Conservation (phyloP, 2,113 vertebrate genomes). For the Tyrannus savana region DNA sequence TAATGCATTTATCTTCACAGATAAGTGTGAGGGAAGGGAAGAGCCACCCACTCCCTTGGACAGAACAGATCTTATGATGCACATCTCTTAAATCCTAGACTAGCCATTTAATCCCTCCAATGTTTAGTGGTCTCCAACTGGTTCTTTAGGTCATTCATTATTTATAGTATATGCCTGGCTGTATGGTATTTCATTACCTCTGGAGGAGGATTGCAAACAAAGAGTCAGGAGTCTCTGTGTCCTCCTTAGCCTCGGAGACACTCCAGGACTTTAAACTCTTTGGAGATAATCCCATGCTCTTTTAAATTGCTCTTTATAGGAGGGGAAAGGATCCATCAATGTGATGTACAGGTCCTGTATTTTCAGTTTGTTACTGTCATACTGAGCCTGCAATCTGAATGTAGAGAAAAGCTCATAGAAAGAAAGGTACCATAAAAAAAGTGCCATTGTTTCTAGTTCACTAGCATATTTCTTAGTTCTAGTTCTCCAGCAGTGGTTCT, state of each 20-base stretch:
- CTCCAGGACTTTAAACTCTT: background rate
- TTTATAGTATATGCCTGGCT: background rate
- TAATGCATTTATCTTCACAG: background rate
- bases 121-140: background rate
- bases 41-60: background rate
- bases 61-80: background rate
- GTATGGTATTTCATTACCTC: background rate
- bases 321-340: background rate
- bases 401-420: background rate
- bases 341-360: background rate
- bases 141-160: conserved; percentile 17
- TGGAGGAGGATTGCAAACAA: conserved; percentile 4
- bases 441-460: background rate
- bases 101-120: background rate
- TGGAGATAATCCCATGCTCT: background rate
- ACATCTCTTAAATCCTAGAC: background rate
- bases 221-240: background rate
- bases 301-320: background rate
- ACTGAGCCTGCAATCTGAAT: background rate
- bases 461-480: background rate
- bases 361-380: background rate
- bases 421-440: background rate
- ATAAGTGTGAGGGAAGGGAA: background rate
- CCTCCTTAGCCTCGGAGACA: background rate
- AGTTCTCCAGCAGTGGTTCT: background rate